Percentiles rank a stretch among this genome's conserved stretches.
These are phyloP conservation scores for Cheumatopsyche charites DNA, from an alignment of 1,140 invertebrate species.

Conservation along the genomic window DNA sequence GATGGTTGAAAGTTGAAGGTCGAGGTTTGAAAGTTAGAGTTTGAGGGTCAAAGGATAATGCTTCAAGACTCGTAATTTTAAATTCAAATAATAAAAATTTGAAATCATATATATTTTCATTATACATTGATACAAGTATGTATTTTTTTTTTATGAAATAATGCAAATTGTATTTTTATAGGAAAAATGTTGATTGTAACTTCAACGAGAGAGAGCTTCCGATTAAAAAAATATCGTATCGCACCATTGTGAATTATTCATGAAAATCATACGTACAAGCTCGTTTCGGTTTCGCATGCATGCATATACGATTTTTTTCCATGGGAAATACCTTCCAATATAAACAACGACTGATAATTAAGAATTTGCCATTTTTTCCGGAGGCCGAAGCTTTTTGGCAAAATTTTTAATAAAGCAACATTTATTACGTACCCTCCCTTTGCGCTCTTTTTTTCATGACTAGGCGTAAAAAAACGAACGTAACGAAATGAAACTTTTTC, in stretches of 20 bases:
- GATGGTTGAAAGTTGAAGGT: no score
- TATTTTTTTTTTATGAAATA: no score
- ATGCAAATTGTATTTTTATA: no score
- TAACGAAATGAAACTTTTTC: slow-evolving; percentile 2
- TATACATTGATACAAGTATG: no score
- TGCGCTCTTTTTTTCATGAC: slow-evolving; percentile 2
- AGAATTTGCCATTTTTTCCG: neutral
- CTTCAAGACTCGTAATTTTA: no score
- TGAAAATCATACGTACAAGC: neutral
- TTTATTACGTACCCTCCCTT: neutral
- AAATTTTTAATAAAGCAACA: slow-evolving; percentile 21
- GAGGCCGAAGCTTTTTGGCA: neutral
- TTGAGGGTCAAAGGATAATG: no score
- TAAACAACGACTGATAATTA: neutral
- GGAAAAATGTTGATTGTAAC: no score
- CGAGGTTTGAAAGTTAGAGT: no score
- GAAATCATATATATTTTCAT: no score
- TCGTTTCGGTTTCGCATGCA: neutral
- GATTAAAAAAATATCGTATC: slow-evolving; percentile 8
- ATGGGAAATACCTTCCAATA: neutral
- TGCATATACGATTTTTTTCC: neutral
- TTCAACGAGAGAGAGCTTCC: no score
- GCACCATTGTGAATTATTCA: slow-evolving; percentile 12
- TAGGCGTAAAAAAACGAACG: neutral
- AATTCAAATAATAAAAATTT: no score